Percentiles rank a stretch among this genome's conserved stretches.
Conservation (phyloP, 37 sponge, comb jelly and placozoan genomes). For the Oopsacas minuta region DNA sequence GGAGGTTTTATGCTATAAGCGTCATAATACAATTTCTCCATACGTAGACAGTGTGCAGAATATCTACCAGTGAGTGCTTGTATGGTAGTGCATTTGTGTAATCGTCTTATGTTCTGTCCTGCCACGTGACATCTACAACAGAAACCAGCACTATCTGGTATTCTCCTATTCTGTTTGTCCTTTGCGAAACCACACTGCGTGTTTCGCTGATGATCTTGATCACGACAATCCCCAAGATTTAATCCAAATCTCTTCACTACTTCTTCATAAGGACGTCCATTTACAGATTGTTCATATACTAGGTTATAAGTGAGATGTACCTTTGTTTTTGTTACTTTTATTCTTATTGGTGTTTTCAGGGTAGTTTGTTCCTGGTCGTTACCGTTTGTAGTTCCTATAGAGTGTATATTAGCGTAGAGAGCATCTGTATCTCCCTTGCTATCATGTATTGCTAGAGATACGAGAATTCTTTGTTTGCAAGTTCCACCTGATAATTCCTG, state of each 20-base stretch:
- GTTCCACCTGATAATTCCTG: background rate
- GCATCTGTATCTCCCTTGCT: slow-evolving; percentile 6
- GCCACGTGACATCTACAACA: background rate
- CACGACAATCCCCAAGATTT: background rate
- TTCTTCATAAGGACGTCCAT: slow-evolving; percentile 7
- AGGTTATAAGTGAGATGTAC: background rate
- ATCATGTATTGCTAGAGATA: background rate
- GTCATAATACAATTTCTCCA: background rate
- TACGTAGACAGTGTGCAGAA: slow-evolving; percentile 11
- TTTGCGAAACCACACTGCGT: slow-evolving; percentile 3
- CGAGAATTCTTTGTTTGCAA: background rate
- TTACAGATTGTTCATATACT: background rate
- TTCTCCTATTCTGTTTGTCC: background rate
- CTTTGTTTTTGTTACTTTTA: background rate
- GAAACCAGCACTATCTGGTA: background rate
- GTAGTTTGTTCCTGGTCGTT: background rate
- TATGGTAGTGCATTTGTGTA: background rate
- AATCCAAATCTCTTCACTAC: slow-evolving; percentile 10
- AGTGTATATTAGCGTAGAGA: slow-evolving; percentile 10
- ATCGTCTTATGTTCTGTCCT: background rate
- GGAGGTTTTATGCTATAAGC: slow-evolving; percentile 9
- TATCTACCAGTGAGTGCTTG: background rate
- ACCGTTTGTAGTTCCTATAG: background rate
- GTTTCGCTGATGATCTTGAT: background rate
- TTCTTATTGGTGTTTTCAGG: background rate